Evolutionary conservation across 1,140 invertebrate genomes (phyloP), one percentile per base, ranked within the genome.

Genomic region (Anoplophora glabripennis): DNA sequence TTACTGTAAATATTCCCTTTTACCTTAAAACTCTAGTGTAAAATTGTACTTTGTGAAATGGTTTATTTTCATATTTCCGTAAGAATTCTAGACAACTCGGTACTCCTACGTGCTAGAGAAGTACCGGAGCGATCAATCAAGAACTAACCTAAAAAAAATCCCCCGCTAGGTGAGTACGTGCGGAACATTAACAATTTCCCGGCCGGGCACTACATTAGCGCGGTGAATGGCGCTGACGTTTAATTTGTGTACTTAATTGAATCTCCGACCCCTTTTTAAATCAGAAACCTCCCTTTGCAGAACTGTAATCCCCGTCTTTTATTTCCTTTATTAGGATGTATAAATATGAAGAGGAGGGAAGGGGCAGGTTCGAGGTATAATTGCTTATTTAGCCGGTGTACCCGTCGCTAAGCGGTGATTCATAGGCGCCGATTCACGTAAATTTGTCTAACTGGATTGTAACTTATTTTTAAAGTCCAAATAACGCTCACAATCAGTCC

Each of bases 191-290:
- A n/a, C n/a, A n/a, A n/a, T n/a, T 28, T 28, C 5, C 21, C 5
- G 5, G 21, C 21, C 34, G 14, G 46, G 53, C 55, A 66, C 61
- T 66, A 66, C 61, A 69, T 67, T 60, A 69, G 47, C 40, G 34
- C 53, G 47, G 48, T 61, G 66, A 67, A 70, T 70, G 69, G 57
- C 52, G 65, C 64, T 70, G 69, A 70, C 69, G 66, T 68, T 67
- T 69, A 70, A 70, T 70, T 68, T 70, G 66, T 64, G 61, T 64
- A 65, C 60, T 66, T 70, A 70, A 70, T 70, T 70, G 69, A 70
- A 70, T 67, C 58, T 64, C 61, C 53, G 37, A 59, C 64, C 64
- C 58, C 59, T 56, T 67, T 70, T 68, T 69, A 64, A 68, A 68
- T 65, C 63, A 69, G 38, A 60, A 60, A 61, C 58, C 60, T 61